Percentiles rank a stretch among this genome's conserved stretches.
These are phyloP conservation scores for Euphydryas editha DNA, from an alignment of 2,888 invertebrate genomes.

Conservation along the genomic window DNA sequence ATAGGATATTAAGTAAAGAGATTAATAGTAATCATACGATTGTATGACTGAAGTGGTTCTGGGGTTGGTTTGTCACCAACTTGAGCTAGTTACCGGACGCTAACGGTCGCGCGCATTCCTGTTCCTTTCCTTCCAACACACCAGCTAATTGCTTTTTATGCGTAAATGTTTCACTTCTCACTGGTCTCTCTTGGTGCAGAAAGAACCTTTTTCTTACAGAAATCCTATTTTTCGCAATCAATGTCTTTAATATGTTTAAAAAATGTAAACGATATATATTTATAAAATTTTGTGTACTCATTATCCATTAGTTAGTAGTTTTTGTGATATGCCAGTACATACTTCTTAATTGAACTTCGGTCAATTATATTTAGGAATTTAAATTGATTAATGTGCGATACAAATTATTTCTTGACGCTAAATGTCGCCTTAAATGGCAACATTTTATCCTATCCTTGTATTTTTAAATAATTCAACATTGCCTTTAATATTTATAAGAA, in stretches of 20 bases:
- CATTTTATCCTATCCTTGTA: background rate
- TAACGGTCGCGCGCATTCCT: conserved; percentile 80
- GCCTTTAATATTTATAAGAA: background rate
- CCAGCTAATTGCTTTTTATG: conserved; percentile 71
- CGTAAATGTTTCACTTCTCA: conserved; percentile 44
- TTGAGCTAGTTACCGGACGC: conserved; percentile 70
- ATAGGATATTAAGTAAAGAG: no score
- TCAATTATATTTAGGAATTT: conserved; percentile 3
- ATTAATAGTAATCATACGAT: conserved; percentile 1
- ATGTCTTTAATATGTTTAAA: no score
- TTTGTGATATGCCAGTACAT: no score
- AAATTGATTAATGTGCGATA: conserved; percentile 2
- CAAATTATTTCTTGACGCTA: background rate
- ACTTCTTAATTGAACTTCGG: conserved; percentile 22
- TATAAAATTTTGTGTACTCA: no score
- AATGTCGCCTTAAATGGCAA: conserved; percentile 5
- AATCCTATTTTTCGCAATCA: background rate
- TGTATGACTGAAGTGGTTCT: conserved; percentile 34
- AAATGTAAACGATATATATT: no score
- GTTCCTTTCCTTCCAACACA: conserved; percentile 54
- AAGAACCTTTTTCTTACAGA: background rate
- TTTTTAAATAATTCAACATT: background rate
- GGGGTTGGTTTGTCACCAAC: conserved; percentile 60
- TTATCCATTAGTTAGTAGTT: no score
- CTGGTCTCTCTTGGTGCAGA: conserved; percentile 28